Conservation (phyloP, 2,797 vertebrate species). For the Vultur gryphus region DNA sequence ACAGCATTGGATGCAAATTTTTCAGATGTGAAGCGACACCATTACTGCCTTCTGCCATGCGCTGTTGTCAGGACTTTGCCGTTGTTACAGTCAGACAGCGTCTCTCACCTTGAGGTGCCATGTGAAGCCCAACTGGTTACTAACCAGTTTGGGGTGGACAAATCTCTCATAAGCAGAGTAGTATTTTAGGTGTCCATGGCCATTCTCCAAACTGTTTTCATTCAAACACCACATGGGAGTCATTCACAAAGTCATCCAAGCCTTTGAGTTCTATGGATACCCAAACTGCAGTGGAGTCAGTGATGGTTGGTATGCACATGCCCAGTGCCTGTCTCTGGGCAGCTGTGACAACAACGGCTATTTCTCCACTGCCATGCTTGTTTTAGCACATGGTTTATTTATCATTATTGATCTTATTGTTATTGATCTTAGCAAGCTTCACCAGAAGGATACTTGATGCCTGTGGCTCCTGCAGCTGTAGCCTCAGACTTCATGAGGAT, state of each 20-base stretch:
- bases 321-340: neutral
- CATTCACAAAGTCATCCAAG: neutral
- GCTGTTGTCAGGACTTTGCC: neutral
- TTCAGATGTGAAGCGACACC: neutral
- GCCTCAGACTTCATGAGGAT: neutral
- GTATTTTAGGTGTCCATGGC: neutral
- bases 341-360: neutral
- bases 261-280: neutral
- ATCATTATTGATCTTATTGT: neutral
- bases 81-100: neutral
- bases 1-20: neutral
- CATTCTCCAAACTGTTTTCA: neutral
- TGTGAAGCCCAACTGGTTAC: neutral
- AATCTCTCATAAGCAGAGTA: neutral
- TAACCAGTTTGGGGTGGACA: neutral
- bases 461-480: neutral
- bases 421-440: neutral
- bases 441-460: neutral
- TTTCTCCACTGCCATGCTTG: neutral
- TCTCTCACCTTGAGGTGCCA: neutral
- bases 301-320: neutral
- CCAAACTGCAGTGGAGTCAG: neutral
- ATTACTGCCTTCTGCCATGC: neutral
- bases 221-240: neutral
- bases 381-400: neutral